Percentiles rank a stretch among this genome's conserved stretches.
phyloP scores from a whole-genome alignment of 2,888 invertebrate genomes.

The Brachyptera risi region DNA sequence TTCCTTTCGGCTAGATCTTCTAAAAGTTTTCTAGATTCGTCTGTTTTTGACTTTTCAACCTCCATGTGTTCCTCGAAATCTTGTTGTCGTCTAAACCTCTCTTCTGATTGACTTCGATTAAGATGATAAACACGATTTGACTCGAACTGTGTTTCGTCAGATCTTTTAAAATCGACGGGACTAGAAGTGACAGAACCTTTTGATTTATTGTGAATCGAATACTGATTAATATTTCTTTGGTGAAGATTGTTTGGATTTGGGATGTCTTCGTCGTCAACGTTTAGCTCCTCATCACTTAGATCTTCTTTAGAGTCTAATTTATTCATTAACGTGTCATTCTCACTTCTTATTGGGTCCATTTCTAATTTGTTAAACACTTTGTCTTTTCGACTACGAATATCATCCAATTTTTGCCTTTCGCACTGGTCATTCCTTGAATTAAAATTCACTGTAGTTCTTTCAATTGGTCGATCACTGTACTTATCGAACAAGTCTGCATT shows the following conservation, averaged over 20 bases:
- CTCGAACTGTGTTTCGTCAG: background rate
- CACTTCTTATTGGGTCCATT: no score
- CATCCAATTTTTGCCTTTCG: background rate
- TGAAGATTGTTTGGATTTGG: background rate
- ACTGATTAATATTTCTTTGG: background rate
- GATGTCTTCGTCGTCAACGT: conserved; percentile 8
- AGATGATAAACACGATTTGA: background rate
- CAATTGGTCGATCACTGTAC: background rate
- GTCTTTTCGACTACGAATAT: background rate
- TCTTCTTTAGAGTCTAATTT: no score
- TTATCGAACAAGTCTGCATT: background rate
- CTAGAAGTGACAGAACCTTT: background rate
- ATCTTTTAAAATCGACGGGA: background rate
- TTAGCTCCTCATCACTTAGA: conserved; percentile 5
- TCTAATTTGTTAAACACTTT: background rate
- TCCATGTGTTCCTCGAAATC: background rate
- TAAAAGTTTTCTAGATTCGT: background rate
- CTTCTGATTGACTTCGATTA: background rate
- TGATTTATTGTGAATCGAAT: background rate
- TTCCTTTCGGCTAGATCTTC: conserved; percentile 38
- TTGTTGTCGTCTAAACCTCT: background rate
- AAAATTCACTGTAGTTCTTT: background rate
- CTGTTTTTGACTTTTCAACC: background rate
- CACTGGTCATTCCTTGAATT: background rate
- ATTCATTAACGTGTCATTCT: no score